Percentiles rank a stretch among this genome's conserved stretches.
phyloP scores from a whole-genome alignment of 2,888 invertebrate species.

The Idaea straminata region DNA sequence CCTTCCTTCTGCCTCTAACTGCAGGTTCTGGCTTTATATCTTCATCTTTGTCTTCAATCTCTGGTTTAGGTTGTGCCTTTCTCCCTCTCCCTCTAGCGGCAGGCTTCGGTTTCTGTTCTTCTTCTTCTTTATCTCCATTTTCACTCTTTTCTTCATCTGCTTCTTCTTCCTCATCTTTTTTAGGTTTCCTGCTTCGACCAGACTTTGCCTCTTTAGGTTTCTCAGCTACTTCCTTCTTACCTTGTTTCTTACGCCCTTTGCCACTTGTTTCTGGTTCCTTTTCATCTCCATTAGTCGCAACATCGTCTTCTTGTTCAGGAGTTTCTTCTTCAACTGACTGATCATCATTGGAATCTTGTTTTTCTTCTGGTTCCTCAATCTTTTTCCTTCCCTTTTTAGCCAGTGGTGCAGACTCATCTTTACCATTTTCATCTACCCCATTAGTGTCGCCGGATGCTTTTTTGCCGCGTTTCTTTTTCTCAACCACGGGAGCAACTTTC shows the following conservation, averaged over 20 bases:
- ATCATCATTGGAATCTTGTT: slow-evolving; percentile 51
- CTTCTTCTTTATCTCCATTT: slow-evolving; percentile 47
- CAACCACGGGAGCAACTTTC: slow-evolving; percentile 32
- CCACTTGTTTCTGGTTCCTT: slow-evolving; percentile 38
- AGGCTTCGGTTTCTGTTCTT: slow-evolving; percentile 47
- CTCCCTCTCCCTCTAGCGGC: slow-evolving; percentile 37
- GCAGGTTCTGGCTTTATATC: slow-evolving; percentile 27
- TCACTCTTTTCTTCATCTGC: slow-evolving; percentile 50
- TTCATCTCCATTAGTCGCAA: slow-evolving; percentile 51
- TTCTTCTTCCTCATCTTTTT: slow-evolving; percentile 40
- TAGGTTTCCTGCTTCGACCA: slow-evolving; percentile 51
- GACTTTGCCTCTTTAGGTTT: slow-evolving; percentile 40
- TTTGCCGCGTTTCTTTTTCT: slow-evolving; percentile 60
- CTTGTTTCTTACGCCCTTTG: slow-evolving; percentile 58
- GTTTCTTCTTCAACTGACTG: slow-evolving; percentile 39
- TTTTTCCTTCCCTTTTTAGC: slow-evolving; percentile 65
- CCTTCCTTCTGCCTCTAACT: slow-evolving; percentile 34
- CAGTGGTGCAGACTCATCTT: slow-evolving; percentile 48
- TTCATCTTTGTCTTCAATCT: slow-evolving; percentile 34
- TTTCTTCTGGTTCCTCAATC: slow-evolving; percentile 49
- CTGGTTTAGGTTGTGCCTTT: slow-evolving; percentile 38
- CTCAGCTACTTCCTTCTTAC: slow-evolving; percentile 53
- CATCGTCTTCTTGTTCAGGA: slow-evolving; percentile 42
- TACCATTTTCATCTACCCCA: slow-evolving; percentile 43
- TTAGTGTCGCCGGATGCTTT: slow-evolving; percentile 45